Percentiles rank a stretch among this genome's conserved stretches.
Evolutionary conservation across 2,797 vertebrate genomes (phyloP).

Genomic region (Tauraco hartlaubi): DNA sequence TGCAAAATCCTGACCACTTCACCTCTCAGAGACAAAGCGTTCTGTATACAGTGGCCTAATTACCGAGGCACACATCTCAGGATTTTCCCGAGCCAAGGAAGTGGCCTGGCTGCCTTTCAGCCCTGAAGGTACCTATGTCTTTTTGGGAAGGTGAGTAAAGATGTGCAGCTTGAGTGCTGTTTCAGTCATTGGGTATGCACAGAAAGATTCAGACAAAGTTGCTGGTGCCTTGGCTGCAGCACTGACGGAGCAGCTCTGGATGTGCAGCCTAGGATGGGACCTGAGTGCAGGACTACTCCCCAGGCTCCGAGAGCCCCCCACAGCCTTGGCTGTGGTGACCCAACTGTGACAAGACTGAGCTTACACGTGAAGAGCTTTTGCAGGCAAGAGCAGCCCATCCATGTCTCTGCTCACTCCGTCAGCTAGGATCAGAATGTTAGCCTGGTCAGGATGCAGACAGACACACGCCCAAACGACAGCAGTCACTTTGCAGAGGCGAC

Average conservation of each 20-base stretch:
- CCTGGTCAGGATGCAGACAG: neutral
- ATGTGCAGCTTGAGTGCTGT: neutral
- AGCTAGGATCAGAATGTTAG: neutral
- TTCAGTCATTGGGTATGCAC: neutral
- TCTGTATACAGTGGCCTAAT: neutral
- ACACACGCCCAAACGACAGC: neutral
- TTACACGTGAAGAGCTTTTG: neutral
- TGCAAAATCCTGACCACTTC: neutral
- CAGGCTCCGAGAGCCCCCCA: neutral
- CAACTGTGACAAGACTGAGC: neutral
- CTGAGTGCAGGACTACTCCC: accelerated
- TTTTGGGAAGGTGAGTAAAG: neutral
- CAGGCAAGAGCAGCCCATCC: neutral
- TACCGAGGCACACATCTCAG: neutral
- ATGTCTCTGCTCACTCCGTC: neutral
- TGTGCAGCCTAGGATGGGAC: neutral
- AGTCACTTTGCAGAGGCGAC: neutral
- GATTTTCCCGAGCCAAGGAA: neutral
- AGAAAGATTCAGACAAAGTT: neutral
- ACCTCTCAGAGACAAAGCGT: neutral
- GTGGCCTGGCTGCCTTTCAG: neutral
- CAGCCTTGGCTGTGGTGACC: neutral
- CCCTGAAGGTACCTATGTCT: neutral
- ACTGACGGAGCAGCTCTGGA: neutral
- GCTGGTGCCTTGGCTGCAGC: neutral